Evolutionary conservation across 1,140 invertebrate genomes (phyloP), one percentile per base, ranked within the genome.

Genomic region (Drosophila micromelanica): DNA sequence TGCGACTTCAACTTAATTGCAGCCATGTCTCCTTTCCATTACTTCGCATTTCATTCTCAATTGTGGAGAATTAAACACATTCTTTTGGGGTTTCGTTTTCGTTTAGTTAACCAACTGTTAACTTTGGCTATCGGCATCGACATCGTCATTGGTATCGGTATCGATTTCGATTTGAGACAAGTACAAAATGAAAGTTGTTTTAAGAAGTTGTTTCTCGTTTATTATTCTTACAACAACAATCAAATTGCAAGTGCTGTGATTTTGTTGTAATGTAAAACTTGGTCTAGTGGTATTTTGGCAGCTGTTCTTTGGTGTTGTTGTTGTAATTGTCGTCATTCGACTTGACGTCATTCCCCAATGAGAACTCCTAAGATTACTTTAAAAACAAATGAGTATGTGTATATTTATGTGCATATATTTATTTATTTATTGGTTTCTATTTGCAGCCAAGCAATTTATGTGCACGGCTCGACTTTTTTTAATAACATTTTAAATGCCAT

Each of bases 401-500:
- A 35, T 51, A 52, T 32, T 15, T 69, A 75, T 17, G 56, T 43
- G 20, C 61, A 54, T 79, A 37, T 46, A 57, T 38, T 9, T 52
- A 54, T 75, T 72, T 42, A 67, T 73, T 74, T 75, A 78, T 85
- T 71, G 78, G 76, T 84, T 79, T 68, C 75, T 70, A 63, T 68
- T 78, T 85, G 80, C 76, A 67, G 71, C 71, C 75, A 56, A 62
- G 65, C 80, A 84, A 85, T 85, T 78, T 86, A 81, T 81, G 80
- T 85, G 78, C 82, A 81, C 48, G 60, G 65, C 63, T 69, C 45
- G 68, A 85, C 65, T 77, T 77, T 76, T 76, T 82, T 81, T 78
- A 78, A 87, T 86, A 87, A 82, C 78, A 87, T 87, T 86, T 87
- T 87, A 86, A 86, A 86, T 87, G 81, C 82, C 81, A 82, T 81